Evolutionary conservation across 2,113 vertebrate genomes (phyloP).

Genomic region (Chlorocebus sabaeus): DNA sequence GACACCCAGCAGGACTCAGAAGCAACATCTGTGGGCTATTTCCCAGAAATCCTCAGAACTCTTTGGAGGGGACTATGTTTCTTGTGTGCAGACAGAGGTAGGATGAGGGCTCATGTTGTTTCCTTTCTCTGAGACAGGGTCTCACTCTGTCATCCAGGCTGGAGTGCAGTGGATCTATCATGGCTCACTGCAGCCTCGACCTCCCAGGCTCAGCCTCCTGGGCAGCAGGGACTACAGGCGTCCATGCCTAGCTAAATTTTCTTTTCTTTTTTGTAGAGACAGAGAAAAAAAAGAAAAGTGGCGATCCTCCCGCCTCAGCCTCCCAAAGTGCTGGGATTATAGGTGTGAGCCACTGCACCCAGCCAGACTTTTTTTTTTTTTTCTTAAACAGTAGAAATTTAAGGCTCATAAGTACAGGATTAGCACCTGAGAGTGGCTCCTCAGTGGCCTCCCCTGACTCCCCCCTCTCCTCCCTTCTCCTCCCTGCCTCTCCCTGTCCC

Average conservation of each 20-base stretch:
- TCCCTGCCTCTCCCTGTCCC: too few relatives aligned
- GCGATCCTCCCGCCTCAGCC: too few relatives aligned
- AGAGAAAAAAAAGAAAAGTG: too few relatives aligned
- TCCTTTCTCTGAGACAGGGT: too few relatives aligned
- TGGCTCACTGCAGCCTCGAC: not conserved
- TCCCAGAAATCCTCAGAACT: not conserved
- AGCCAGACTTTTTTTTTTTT: not conserved
- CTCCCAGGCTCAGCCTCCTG: not conserved
- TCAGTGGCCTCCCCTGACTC: not conserved
- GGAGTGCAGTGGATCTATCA: too few relatives aligned
- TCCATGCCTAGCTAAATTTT: not conserved
- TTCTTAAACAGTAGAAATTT: not conserved
- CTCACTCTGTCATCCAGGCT: too few relatives aligned
- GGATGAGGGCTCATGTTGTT: too few relatives aligned
- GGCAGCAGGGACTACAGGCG: not conserved
- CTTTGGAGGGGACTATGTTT: fast-evolving
- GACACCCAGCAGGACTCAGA: not conserved
- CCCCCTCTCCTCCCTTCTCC: not conserved
- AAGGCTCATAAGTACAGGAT: not conserved
- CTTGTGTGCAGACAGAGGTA: not conserved
- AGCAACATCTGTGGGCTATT: not conserved
- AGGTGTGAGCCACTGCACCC: too few relatives aligned
- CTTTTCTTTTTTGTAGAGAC: too few relatives aligned
- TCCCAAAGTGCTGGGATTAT: too few relatives aligned
- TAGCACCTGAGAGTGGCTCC: not conserved